Evolutionary conservation across 1,140 invertebrate genomes (phyloP).

Genomic region (Apis dorsata): DNA sequence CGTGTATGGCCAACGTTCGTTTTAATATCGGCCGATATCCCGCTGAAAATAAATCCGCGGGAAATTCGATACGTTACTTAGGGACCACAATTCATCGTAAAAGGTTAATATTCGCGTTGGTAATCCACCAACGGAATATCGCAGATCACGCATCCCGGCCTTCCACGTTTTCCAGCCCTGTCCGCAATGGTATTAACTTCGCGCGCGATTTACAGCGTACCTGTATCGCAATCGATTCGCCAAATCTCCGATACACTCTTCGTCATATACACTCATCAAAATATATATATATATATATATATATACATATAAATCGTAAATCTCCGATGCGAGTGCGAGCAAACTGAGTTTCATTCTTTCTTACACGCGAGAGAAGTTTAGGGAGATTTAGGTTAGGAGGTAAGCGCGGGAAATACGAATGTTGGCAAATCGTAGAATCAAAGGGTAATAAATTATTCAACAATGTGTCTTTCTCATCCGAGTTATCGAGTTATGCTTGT

Average conservation of each 20-base stretch:
- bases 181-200: slow-evolving; percentile 51
- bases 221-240: slow-evolving; percentile 22
- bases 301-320: no score
- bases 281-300: neutral
- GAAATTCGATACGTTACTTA: slow-evolving; percentile 34
- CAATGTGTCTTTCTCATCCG: no score
- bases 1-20: slow-evolving; percentile 11
- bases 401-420: no score
- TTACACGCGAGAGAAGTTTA: no score
- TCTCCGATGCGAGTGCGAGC: no score
- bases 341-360: no score
- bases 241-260: slow-evolving; percentile 24
- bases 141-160: slow-evolving; percentile 48
- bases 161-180: slow-evolving; percentile 54
- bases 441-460: no score
- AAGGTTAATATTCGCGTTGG: slow-evolving; percentile 45
- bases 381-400: no score
- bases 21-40: slow-evolving; percentile 21
- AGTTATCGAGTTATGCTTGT: no score
- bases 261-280: slow-evolving; percentile 36
- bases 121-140: slow-evolving; percentile 51
- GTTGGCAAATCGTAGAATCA: no score
- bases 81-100: slow-evolving; percentile 42
- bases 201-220: slow-evolving; percentile 37
- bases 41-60: slow-evolving; percentile 30